A percentile compares a stretch with the other conserved stretches of the same genome.
Conservation (phyloP, 2,113 vertebrate genomes). For the Prunella fulvescens region DNA sequence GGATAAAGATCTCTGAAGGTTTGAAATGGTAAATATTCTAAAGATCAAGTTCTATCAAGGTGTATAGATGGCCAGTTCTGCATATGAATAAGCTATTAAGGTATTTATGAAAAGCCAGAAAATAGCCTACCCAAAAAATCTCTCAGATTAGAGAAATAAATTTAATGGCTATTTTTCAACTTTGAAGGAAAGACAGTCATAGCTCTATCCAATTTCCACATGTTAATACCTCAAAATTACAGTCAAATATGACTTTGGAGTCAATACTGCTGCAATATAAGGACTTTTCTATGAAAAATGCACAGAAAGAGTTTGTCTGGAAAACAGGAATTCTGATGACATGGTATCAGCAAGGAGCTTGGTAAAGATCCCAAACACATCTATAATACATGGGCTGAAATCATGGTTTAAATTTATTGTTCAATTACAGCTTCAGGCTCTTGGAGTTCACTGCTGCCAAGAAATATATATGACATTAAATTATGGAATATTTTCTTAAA, state of each 20-base stretch:
- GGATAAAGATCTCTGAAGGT: neutral
- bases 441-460: slow-evolving; percentile 48
- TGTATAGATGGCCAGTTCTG: neutral
- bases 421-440: slow-evolving; percentile 49
- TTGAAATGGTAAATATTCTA: neutral
- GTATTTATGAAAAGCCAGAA: neutral
- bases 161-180: neutral
- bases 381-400: slow-evolving; percentile 48
- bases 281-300: neutral
- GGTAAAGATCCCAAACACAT: slow-evolving; percentile 44
- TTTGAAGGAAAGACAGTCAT: neutral
- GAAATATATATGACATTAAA: slow-evolving; percentile 63
- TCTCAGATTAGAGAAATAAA: slow-evolving; percentile 12
- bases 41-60: neutral
- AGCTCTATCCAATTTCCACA: neutral
- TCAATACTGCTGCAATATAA: neutral
- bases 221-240: slow-evolving; percentile 2
- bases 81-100: neutral
- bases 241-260: neutral
- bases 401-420: slow-evolving; percentile 50
- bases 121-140: neutral
- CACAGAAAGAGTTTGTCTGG: neutral
- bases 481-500: slow-evolving; percentile 57
- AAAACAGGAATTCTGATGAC: slow-evolving; percentile 15
- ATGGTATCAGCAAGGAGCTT: neutral